These are phyloP conservation scores for Scylla paramamosain DNA, from an alignment of 1,140 invertebrate genomes.

Conservation along the genomic window DNA sequence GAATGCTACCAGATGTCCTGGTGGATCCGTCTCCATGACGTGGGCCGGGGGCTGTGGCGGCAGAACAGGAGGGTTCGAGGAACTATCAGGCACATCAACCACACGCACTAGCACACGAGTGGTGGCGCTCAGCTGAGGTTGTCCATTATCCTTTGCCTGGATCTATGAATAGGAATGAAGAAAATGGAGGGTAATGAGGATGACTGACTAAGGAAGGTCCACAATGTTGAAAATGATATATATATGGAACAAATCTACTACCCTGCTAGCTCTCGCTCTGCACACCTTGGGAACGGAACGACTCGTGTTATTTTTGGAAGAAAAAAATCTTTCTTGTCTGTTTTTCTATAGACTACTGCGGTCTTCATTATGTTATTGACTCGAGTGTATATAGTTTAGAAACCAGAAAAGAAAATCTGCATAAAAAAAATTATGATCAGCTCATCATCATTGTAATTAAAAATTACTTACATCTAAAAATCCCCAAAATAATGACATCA, in stretches of 20 bases:
- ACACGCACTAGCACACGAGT: conserved; percentile 84
- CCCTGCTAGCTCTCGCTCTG: no score
- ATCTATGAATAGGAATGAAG: conserved; percentile 25
- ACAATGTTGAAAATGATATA: not conserved
- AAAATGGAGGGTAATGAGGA: not conserved
- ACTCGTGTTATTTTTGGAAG: no score
- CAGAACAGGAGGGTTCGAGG: conserved; percentile 59
- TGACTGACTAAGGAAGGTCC: not conserved
- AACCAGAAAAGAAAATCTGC: no score
- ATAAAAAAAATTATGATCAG: no score
- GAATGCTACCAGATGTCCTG: conserved; percentile 90
- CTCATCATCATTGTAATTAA: no score
- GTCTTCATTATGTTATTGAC: no score
- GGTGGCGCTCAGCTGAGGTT: conserved; percentile 85
- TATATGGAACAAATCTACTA: not conserved
- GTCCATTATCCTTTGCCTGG: conserved; percentile 89
- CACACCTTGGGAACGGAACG: no score
- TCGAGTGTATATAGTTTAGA: no score
- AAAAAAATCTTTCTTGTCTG: no score
- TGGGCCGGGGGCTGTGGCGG: conserved; percentile 64
- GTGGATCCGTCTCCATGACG: conserved; percentile 87
- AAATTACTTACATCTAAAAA: no score
- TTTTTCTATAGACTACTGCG: no score
- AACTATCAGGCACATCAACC: conserved; percentile 77
- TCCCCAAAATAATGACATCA: no score